Conservation (phyloP, 2,113 vertebrate genomes). For the Coracopsis vasa region DNA sequence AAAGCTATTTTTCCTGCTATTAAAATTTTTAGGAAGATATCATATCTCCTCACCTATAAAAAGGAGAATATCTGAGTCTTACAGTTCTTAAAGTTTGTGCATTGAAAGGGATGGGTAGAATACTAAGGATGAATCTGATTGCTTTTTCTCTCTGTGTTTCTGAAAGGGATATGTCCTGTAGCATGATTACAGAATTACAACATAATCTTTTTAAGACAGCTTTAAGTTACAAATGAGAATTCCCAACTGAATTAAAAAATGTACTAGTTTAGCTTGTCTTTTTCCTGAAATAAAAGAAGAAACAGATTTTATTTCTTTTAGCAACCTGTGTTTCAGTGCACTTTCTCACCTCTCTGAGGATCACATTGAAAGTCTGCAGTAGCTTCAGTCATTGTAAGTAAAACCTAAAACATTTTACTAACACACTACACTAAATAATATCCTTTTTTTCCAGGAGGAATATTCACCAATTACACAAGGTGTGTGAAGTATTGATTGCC, state of each 20-base stretch:
- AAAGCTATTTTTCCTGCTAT: not conserved
- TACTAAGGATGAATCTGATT: not conserved
- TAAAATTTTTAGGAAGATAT: not conserved
- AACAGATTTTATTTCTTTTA: conserved; percentile 51
- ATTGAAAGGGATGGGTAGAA: not conserved
- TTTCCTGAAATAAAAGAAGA: not conserved
- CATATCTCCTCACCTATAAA: not conserved
- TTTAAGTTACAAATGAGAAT: conserved; percentile 69
- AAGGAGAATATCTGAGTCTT: not conserved
- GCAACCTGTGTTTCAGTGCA: conserved; percentile 83
- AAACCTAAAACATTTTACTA: not conserved
- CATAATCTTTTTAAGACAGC: conserved; percentile 71
- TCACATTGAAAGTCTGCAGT: conserved; percentile 73
- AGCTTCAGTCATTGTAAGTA: conserved; percentile 83
- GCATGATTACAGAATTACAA: conserved; percentile 72
- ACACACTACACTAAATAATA: not conserved
- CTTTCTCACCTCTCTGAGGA: conserved; percentile 69
- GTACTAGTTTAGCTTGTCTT: not conserved
- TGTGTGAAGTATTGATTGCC: not conserved
- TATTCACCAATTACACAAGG: not conserved
- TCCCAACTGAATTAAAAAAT: not conserved
- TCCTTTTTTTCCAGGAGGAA: not conserved
- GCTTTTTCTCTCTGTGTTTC: not conserved
- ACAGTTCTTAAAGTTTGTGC: not conserved
- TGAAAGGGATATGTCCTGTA: conserved; percentile 76